phyloP scores from a whole-genome alignment of 2,797 vertebrate genomes.

The Trematomus bernacchii region DNA sequence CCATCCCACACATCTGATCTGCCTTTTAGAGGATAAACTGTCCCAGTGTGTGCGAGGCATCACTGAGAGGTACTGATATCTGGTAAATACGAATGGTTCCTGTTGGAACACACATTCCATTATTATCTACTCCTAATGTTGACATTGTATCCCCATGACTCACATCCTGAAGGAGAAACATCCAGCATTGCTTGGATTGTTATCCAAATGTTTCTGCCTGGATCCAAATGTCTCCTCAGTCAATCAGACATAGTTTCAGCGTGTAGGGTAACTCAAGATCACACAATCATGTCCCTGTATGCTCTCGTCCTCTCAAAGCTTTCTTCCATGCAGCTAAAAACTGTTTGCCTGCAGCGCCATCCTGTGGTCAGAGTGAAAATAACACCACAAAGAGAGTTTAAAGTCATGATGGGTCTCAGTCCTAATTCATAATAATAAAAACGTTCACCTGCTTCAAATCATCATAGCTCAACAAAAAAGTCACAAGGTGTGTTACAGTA shows the following conservation, averaged over 20 bases:
- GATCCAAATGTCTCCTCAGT: not conserved
- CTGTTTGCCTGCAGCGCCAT: constrained; percentile 56
- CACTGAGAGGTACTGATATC: constrained; percentile 13
- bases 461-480: not conserved
- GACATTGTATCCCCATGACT: constrained; percentile 34
- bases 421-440: too few relatives aligned
- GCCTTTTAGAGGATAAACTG: constrained; percentile 53
- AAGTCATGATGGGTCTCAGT: not conserved
- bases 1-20: constrained; percentile 56
- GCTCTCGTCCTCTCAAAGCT: constrained; percentile 3
- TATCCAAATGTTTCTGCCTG: constrained; percentile 24
- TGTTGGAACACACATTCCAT: constrained; percentile 31
- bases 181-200: constrained; percentile 20
- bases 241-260: constrained; percentile 21
- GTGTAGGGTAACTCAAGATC: constrained; percentile 34
- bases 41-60: constrained; percentile 36
- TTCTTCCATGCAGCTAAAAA: not conserved
- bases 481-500: constrained; percentile 26
- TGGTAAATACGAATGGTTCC: constrained; percentile 36
- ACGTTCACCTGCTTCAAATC: not conserved
- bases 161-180: constrained; percentile 1
- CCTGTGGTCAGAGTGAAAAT: constrained; percentile 52
- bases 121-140: constrained; percentile 21
- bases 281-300: not conserved
- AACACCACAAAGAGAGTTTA: not conserved